Conservation (phyloP, 1,140 invertebrate species). For the Diorhabda elongata region DNA sequence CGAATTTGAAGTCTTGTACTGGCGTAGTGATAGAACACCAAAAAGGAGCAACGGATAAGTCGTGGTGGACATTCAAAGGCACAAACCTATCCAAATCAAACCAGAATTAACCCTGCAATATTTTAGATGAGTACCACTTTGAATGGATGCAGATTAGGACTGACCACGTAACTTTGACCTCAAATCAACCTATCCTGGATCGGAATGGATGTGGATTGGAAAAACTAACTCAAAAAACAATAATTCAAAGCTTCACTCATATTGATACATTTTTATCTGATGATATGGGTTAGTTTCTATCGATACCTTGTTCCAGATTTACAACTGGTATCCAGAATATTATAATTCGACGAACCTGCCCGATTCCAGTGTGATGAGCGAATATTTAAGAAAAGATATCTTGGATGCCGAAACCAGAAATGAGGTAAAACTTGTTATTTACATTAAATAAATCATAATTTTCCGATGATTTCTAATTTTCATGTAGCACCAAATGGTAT, state of each 20-base stretch:
- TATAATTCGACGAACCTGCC: slow-evolving; percentile 73
- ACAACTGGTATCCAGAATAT: slow-evolving; percentile 71
- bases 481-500: slow-evolving; percentile 66
- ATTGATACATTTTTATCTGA: not conserved
- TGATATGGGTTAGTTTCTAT: slow-evolving; percentile 11
- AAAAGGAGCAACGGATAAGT: too few species aligned
- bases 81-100: too few species aligned
- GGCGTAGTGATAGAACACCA: too few species aligned
- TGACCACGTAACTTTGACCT: too few species aligned
- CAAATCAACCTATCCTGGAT: too few species aligned
- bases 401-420: slow-evolving; percentile 44
- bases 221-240: too few species aligned
- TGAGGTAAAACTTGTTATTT: slow-evolving; percentile 26
- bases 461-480: not conserved
- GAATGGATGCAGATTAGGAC: too few species aligned
- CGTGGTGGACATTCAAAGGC: too few species aligned
- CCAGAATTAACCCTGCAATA: too few species aligned
- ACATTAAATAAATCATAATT: not conserved
- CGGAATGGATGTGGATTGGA: too few species aligned
- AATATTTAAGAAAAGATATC: slow-evolving; percentile 70
- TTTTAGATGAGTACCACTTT: too few species aligned
- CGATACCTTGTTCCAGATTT: slow-evolving; percentile 58
- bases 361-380: slow-evolving; percentile 62
- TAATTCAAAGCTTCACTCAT: not conserved
- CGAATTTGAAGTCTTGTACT: too few species aligned